These are phyloP conservation scores for Agrochola lychnidis DNA, from an alignment of 2,888 invertebrate genomes.

Conservation along the genomic window DNA sequence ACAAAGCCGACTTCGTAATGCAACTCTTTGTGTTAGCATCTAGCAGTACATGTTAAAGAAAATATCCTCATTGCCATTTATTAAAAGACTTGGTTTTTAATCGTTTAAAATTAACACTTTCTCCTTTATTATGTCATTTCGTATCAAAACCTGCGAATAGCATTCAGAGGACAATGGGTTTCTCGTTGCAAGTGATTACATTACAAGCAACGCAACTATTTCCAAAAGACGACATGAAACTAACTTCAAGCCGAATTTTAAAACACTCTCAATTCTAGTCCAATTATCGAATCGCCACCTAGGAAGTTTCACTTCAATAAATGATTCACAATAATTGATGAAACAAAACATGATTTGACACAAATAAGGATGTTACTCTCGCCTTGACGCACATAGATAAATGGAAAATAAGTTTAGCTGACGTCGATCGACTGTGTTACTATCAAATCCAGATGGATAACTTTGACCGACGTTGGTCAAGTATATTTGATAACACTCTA, in stretches of 20 bases:
- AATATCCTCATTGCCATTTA: neutral
- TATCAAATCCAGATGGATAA: neutral
- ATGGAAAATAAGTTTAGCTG: neutral
- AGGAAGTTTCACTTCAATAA: neutral
- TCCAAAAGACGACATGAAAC: neutral
- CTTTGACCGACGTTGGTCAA: neutral
- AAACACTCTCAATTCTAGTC: no score
- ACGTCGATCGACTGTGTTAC: neutral
- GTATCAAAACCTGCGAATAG: neutral
- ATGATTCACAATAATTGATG: neutral
- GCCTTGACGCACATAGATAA: no score
- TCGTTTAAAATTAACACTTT: neutral
- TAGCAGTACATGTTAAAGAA: neutral
- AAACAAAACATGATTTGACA: neutral
- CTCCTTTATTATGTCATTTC: neutral
- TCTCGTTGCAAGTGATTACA: neutral
- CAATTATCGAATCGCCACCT: neutral
- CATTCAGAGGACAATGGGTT: neutral
- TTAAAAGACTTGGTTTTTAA: neutral
- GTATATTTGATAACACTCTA: neutral
- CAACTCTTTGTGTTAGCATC: neutral
- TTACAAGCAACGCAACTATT: neutral
- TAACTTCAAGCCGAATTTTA: neutral
- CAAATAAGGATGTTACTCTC: no score
- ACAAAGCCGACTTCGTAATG: neutral